phyloP scores from a whole-genome alignment of 2,888 invertebrate species.

The Harmothoe impar region DNA sequence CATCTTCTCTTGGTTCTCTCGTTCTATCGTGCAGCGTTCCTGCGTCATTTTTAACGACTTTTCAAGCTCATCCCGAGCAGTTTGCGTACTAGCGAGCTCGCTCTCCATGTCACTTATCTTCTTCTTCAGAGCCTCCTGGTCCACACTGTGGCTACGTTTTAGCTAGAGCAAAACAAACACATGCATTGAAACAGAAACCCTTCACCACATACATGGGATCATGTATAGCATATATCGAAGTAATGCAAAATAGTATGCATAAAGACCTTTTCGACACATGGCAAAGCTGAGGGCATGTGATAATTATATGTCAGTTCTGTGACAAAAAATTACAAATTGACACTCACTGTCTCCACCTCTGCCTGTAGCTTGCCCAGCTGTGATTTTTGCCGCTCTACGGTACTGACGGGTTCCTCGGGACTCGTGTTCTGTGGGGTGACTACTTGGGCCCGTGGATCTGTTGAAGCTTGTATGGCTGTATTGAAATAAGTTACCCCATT shows the following conservation, averaged over 20 bases:
- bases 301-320: too few relatives aligned
- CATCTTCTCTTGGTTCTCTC: slow-evolving; percentile 74
- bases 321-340: too few relatives aligned
- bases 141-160: slow-evolving; percentile 26
- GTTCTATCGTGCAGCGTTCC: slow-evolving; percentile 75
- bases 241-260: too few relatives aligned
- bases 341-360: slow-evolving; percentile 71
- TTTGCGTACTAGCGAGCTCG: background rate
- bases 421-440: background rate
- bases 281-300: too few relatives aligned
- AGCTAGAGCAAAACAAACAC: slow-evolving; percentile 4
- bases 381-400: slow-evolving; percentile 74
- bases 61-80: slow-evolving; percentile 74
- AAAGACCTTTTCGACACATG: too few relatives aligned
- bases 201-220: too few relatives aligned
- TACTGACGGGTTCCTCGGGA: slow-evolving; percentile 53
- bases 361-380: slow-evolving; percentile 72
- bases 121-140: background rate
- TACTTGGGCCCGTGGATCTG: background rate
- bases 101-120: slow-evolving; percentile 2
- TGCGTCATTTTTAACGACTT: slow-evolving; percentile 74
- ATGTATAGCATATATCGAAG: too few relatives aligned
- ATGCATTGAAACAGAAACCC: too few relatives aligned
- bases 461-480: too few relatives aligned
- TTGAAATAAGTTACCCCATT: too few relatives aligned